A percentile compares a stretch with the other conserved stretches of the same genome.
These are phyloP conservation scores for Tinamus guttatus DNA, from an alignment of 2,113 vertebrate genomes.

Conservation along the genomic window DNA sequence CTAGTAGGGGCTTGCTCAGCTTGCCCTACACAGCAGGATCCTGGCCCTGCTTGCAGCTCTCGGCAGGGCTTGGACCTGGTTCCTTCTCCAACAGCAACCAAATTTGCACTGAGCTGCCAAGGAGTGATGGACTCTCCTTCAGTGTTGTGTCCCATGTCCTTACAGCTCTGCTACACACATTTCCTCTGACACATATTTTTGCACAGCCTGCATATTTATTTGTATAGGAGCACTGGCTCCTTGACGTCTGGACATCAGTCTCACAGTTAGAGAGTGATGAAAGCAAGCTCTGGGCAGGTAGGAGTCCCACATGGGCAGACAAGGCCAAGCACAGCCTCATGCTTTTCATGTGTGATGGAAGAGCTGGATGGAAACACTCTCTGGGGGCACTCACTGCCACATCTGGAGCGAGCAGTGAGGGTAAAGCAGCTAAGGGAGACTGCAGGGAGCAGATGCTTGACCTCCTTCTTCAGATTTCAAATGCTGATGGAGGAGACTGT, in stretches of 20 bases:
- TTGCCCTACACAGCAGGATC: background rate
- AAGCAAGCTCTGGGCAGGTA: background rate
- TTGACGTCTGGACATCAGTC: too few relatives aligned
- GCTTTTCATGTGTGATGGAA: background rate
- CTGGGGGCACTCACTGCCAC: background rate
- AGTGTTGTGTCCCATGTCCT: background rate
- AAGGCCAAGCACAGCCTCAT: too few relatives aligned
- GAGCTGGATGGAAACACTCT: background rate
- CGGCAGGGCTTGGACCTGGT: background rate
- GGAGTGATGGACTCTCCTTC: background rate
- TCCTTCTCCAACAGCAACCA: background rate
- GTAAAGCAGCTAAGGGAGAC: too few relatives aligned
- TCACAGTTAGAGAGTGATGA: too few relatives aligned
- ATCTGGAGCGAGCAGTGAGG: background rate
- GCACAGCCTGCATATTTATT: background rate
- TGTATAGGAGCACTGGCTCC: background rate
- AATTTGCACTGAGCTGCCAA: background rate
- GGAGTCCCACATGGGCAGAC: rapidly evolving
- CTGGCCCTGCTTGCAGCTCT: background rate
- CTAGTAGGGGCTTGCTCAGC: background rate
- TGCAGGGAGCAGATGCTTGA: too few relatives aligned
- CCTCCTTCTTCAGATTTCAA: too few relatives aligned
- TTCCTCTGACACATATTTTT: background rate
- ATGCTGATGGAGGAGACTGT: too few relatives aligned
- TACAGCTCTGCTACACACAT: background rate